Evolutionary conservation across 2,797 vertebrate species (phyloP).

Genomic region (Acomys russatus): DNA sequence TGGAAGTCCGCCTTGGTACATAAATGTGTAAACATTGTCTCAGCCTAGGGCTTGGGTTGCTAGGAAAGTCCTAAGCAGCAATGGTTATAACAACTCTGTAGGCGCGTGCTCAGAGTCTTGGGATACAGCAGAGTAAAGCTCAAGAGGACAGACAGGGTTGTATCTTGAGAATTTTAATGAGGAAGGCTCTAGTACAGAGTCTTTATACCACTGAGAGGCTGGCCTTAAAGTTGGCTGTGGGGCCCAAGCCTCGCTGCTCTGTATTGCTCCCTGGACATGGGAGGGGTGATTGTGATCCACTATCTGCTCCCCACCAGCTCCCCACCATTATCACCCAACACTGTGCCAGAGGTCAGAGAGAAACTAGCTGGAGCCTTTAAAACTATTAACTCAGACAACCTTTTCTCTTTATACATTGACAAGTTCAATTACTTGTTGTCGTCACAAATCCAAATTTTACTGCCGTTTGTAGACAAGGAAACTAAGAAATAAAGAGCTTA

Average conservation of each 20-base stretch:
- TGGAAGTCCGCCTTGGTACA: neutral
- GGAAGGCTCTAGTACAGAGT: too few relatives aligned
- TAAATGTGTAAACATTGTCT: neutral
- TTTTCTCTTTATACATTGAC: neutral
- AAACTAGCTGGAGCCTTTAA: neutral
- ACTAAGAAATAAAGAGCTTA: neutral
- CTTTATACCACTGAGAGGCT: neutral
- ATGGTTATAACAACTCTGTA: neutral
- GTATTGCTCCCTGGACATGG: neutral
- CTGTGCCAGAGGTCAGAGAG: neutral
- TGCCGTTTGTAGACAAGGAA: neutral
- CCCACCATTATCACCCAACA: too few relatives aligned
- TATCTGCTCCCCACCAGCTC: too few relatives aligned
- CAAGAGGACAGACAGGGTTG: neutral
- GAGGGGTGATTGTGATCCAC: neutral
- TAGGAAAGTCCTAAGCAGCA: neutral
- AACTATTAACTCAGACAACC: neutral
- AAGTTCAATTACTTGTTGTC: neutral
- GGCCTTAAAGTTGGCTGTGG: neutral
- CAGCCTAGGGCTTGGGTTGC: neutral
- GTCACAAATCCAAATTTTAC: neutral
- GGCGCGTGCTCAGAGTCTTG: neutral
- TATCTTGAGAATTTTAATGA: neutral
- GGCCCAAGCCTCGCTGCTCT: neutral
- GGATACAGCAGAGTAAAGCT: neutral